Percentiles rank a stretch among this genome's conserved stretches.
Evolutionary conservation across 2,113 vertebrate species (phyloP).

Genomic region (Elaphurus davidianus): DNA sequence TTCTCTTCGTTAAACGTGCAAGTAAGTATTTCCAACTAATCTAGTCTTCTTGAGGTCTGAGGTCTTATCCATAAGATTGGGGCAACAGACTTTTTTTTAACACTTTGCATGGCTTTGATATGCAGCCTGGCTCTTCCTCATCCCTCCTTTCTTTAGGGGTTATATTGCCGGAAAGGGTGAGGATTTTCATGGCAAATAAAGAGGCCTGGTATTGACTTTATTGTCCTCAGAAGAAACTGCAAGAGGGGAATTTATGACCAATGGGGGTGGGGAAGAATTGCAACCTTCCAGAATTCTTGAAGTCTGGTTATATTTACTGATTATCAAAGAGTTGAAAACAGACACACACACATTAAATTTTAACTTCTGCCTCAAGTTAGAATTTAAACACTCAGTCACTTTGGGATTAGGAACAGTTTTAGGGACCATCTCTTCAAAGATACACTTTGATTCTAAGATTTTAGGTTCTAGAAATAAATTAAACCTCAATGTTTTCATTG

Average conservation of each 20-base stretch:
- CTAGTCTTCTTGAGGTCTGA: constrained; percentile 86
- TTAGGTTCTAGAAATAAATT: constrained; percentile 26
- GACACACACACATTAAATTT: constrained; percentile 41
- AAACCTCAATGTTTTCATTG: not conserved
- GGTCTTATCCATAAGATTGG: constrained; percentile 89
- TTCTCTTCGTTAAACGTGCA: constrained; percentile 85
- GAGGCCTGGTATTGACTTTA: constrained; percentile 80
- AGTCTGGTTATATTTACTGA: constrained; percentile 60
- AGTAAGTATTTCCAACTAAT: constrained; percentile 80
- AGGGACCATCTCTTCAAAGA: not conserved
- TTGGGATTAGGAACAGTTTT: not conserved
- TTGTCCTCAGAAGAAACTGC: constrained; percentile 82
- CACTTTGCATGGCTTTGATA: constrained; percentile 93
- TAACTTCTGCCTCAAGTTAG: constrained; percentile 38
- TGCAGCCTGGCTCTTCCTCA: constrained; percentile 87
- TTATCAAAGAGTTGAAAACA: constrained; percentile 35
- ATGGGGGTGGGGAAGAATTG: constrained; percentile 57
- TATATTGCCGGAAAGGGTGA: constrained; percentile 91
- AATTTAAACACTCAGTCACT: constrained; percentile 21
- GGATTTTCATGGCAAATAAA: constrained; percentile 91
- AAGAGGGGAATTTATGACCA: constrained; percentile 78
- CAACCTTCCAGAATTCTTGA: constrained; percentile 50
- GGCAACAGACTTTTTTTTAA: constrained; percentile 86
- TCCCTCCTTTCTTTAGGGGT: constrained; percentile 84
- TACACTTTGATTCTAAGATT: not conserved